Conservation (phyloP, 2,797 vertebrate species). For the Schizopygopsis pylzovi region DNA sequence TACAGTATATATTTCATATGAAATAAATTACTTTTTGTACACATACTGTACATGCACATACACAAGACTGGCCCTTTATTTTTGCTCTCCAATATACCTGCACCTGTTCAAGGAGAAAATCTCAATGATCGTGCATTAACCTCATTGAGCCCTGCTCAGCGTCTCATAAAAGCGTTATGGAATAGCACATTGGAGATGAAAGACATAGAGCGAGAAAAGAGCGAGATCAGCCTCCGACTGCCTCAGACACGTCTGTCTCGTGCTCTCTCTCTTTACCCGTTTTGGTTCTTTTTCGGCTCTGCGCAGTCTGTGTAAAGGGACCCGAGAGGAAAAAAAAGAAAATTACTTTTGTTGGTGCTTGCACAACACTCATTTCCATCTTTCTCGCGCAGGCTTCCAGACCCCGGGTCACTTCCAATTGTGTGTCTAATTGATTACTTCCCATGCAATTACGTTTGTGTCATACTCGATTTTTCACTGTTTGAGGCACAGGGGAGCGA, state of each 20-base stretch:
- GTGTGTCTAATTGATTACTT: slow-evolving; percentile 86
- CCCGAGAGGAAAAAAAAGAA: slow-evolving; percentile 42
- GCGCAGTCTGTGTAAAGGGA: background rate
- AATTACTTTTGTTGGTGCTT: slow-evolving; percentile 68
- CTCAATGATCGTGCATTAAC: slow-evolving; percentile 52
- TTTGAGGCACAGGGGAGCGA: slow-evolving; percentile 70
- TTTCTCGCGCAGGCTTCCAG: slow-evolving; percentile 73
- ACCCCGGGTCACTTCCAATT: slow-evolving; percentile 82
- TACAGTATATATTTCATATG: background rate
- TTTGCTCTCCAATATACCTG: slow-evolving; percentile 38
- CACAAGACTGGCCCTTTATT: slow-evolving; percentile 18
- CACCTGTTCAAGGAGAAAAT: slow-evolving; percentile 55
- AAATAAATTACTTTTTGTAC: background rate
- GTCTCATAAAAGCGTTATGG: slow-evolving; percentile 34
- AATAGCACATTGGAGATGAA: slow-evolving; percentile 32
- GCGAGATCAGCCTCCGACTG: slow-evolving; percentile 11
- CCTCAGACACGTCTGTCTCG: slow-evolving; percentile 11
- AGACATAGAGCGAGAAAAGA: slow-evolving; percentile 20
- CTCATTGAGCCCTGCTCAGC: slow-evolving; percentile 47
- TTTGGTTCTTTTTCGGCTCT: background rate
- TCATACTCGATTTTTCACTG: slow-evolving; percentile 84
- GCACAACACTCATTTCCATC: slow-evolving; percentile 70
- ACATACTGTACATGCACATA: background rate
- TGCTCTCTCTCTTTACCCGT: background rate
- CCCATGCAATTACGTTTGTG: slow-evolving; percentile 84